These are phyloP conservation scores for Aeoliscus strigatus DNA, from an alignment of 2,797 vertebrate species.

Conservation along the genomic window DNA sequence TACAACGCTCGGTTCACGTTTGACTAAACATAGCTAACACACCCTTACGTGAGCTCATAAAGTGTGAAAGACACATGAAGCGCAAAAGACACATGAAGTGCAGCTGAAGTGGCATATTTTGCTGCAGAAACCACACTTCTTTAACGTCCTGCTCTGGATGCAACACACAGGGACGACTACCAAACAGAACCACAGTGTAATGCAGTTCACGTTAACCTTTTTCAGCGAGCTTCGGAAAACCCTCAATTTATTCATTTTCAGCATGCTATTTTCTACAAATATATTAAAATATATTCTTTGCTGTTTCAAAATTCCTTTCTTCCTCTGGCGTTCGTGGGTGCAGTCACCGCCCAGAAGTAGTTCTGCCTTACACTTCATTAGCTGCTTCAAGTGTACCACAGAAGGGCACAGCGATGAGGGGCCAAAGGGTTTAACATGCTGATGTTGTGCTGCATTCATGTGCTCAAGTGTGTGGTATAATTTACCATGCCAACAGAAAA, in stretches of 20 bases:
- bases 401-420: slow-evolving; percentile 1
- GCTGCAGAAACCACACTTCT: no score
- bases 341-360: neutral
- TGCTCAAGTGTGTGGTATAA: slow-evolving; percentile 33
- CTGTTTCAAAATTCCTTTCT: slow-evolving; percentile 15
- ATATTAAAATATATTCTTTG: slow-evolving; percentile 2
- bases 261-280: neutral
- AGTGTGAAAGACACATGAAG: no score
- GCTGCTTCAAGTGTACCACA: slow-evolving; percentile 12
- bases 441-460: slow-evolving; percentile 37
- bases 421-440: slow-evolving; percentile 57
- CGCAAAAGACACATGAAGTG: no score
- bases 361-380: slow-evolving; percentile 29
- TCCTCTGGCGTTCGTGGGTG: slow-evolving; percentile 11
- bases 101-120: no score
- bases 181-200: no score
- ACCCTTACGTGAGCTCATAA: no score
- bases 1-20: no score
- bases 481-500: slow-evolving; percentile 39
- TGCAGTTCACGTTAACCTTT: no score
- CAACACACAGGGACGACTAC: no score
- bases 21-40: no score
- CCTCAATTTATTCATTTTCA: slow-evolving; percentile 11
- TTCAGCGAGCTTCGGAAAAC: no score
- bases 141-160: no score